These are phyloP conservation scores for Gymnothorax reevesii DNA, from an alignment of 2,797 vertebrate genomes.

Conservation along the genomic window DNA sequence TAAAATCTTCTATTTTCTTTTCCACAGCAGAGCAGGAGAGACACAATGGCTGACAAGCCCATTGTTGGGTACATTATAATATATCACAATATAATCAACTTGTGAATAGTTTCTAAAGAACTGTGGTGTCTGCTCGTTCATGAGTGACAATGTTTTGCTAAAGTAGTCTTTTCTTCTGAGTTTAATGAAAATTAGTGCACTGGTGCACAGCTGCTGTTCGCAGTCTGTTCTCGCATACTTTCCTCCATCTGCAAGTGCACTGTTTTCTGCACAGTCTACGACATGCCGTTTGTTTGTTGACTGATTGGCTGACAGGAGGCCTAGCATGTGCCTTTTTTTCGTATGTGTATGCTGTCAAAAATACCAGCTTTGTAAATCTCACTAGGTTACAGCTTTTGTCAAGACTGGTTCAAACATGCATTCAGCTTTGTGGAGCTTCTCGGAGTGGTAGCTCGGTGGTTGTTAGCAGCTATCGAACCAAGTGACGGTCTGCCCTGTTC, in stretches of 20 bases:
- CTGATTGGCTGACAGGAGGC: neutral
- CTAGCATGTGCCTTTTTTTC: too few relatives aligned
- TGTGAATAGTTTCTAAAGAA: neutral
- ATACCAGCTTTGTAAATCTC: too few relatives aligned
- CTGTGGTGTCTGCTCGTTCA: neutral
- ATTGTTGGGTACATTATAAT: neutral
- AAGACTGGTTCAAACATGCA: too few relatives aligned
- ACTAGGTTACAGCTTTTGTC: too few relatives aligned
- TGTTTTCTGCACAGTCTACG: neutral
- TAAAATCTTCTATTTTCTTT: neutral
- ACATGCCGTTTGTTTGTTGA: neutral
- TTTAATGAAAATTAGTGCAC: neutral
- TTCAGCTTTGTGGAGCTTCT: too few relatives aligned
- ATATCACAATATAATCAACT: neutral
- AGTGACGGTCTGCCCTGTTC: too few relatives aligned
- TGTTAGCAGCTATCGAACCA: too few relatives aligned
- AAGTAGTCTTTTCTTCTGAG: neutral
- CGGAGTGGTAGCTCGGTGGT: too few relatives aligned
- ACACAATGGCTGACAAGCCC: neutral
- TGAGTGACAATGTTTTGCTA: neutral
- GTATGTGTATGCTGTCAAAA: too few relatives aligned
- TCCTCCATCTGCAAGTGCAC: neutral
- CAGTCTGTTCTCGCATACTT: neutral
- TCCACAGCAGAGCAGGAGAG: neutral
- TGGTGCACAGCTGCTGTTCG: neutral